These are phyloP conservation scores for Heliornis fulica DNA, from an alignment of 2,113 vertebrate genomes.

Conservation along the genomic window DNA sequence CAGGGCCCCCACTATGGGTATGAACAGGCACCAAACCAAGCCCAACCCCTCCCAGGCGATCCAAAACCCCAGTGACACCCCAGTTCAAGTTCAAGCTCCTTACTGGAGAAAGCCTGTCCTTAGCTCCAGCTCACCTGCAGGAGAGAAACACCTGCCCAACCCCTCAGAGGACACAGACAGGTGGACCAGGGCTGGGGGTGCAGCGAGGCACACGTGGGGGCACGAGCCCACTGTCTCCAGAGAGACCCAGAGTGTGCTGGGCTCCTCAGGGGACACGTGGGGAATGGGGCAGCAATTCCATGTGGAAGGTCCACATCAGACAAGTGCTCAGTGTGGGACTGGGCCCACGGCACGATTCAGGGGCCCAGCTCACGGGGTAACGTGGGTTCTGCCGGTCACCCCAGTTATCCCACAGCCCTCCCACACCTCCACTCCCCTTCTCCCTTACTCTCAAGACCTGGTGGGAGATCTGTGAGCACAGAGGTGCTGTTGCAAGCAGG, in stretches of 20 bases:
- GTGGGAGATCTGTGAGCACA: neutral
- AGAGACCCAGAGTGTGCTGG: rapidly evolving
- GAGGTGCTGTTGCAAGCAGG: neutral
- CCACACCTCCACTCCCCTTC: neutral
- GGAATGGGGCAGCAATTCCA: neutral
- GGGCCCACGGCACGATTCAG: neutral
- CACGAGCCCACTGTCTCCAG: neutral
- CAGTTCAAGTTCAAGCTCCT: neutral
- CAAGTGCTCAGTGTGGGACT: too few species aligned
- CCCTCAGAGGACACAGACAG: neutral
- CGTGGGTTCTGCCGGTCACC: too few species aligned
- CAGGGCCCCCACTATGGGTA: too few species aligned
- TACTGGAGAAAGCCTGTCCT: neutral
- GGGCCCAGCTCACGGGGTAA: too few species aligned
- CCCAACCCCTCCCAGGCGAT: too few species aligned
- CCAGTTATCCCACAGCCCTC: too few species aligned
- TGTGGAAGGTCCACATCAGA: neutral
- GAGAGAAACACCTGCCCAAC: neutral
- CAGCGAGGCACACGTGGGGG: too few species aligned
- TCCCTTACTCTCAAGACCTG: neutral
- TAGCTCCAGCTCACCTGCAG: neutral
- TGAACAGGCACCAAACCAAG: neutral
- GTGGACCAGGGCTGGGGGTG: neutral
- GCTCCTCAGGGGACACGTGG: neutral
- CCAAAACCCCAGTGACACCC: neutral